These are phyloP conservation scores for Neelides sp. DNA, from an alignment of 1,140 invertebrate genomes.

Conservation along the genomic window DNA sequence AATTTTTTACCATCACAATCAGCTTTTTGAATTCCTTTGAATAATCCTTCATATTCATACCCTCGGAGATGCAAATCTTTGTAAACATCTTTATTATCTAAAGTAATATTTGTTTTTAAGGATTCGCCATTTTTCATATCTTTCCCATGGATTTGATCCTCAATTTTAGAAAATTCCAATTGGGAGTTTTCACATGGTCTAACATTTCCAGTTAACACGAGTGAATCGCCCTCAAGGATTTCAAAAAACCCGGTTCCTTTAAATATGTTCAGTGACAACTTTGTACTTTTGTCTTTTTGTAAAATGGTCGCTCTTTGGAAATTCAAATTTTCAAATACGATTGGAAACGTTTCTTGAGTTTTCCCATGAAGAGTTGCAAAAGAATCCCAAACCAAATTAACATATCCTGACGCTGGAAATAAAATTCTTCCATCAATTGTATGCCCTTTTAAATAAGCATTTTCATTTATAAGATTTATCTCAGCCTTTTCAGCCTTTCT, in stretches of 20 bases:
- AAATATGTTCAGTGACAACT: constrained; percentile 78
- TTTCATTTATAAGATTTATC: constrained; percentile 58
- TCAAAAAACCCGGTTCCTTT: constrained; percentile 81
- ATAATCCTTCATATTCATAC: too few species aligned
- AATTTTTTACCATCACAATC: too few species aligned
- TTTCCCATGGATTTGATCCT: too few species aligned
- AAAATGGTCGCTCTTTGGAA: constrained; percentile 87
- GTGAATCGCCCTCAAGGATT: constrained; percentile 69
- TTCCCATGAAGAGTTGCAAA: constrained; percentile 68
- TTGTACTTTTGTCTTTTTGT: constrained; percentile 63
- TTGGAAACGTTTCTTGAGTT: constrained; percentile 63
- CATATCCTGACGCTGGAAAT: constrained; percentile 90
- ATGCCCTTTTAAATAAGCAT: constrained; percentile 73
- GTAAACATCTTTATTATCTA: too few species aligned
- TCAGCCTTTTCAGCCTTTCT: constrained; percentile 59
- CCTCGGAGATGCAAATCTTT: too few species aligned
- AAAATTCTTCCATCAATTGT: constrained; percentile 87
- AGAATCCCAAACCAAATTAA: constrained; percentile 82
- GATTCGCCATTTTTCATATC: too few species aligned
- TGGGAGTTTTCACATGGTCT: constrained; percentile 52
- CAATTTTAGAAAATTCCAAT: too few species aligned
- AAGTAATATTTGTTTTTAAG: too few species aligned
- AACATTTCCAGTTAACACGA: constrained; percentile 66
- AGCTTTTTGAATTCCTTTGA: too few species aligned
- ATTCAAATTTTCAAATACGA: constrained; percentile 74